These are phyloP conservation scores for Acrobasis consociella DNA, from an alignment of 2,888 invertebrate species.

Conservation along the genomic window DNA sequence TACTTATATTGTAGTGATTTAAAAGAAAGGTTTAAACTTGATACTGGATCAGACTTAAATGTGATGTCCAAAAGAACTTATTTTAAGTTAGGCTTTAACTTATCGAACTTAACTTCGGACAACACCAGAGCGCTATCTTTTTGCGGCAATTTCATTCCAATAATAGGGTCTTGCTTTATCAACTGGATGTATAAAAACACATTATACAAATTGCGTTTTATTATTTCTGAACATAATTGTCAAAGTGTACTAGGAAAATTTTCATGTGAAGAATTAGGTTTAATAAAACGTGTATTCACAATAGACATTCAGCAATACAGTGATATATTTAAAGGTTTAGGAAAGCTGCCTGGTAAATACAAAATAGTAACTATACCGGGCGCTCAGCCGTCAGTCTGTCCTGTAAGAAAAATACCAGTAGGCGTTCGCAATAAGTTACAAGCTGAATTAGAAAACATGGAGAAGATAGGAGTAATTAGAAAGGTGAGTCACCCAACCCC, in stretches of 20 bases:
- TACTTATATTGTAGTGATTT: background rate
- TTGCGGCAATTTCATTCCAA: background rate
- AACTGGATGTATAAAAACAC: background rate
- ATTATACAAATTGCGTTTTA: background rate
- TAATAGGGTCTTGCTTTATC: background rate
- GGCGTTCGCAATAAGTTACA: background rate
- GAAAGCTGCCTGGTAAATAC: background rate
- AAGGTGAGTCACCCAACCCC: background rate
- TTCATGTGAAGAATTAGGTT: background rate
- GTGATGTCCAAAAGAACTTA: background rate
- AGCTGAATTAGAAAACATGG: background rate
- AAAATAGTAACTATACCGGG: background rate
- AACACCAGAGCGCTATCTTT: background rate
- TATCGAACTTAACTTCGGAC: background rate
- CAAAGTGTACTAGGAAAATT: conserved; percentile 6
- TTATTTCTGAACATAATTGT: conserved; percentile 7
- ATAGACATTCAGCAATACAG: background rate
- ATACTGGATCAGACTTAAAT: background rate
- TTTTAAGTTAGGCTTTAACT: background rate
- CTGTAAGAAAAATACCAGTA: conserved; percentile 3
- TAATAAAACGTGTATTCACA: background rate
- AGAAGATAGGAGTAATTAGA: conserved; percentile 3
- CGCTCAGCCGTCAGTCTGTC: background rate
- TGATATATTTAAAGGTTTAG: background rate
- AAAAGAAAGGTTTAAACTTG: background rate